Conservation (phyloP, 1,140 invertebrate species). For the Brachionus koreanus region DNA sequence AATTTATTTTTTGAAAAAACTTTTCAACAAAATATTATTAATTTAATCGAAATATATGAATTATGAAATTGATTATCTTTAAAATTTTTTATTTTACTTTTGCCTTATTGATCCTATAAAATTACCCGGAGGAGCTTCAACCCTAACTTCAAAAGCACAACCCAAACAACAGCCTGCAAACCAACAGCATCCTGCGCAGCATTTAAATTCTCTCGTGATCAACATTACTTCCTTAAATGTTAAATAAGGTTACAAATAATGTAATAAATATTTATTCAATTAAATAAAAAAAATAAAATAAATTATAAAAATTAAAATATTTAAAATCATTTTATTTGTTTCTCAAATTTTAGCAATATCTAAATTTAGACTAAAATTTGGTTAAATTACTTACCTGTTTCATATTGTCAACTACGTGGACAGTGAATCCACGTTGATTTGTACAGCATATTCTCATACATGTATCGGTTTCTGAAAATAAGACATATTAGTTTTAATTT, state of each 20-base stretch:
- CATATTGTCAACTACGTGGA: constrained; percentile 33
- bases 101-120: constrained; percentile 45
- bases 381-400: constrained; percentile 9
- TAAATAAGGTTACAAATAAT: neutral
- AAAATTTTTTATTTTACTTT: constrained; percentile 9
- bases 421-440: constrained; percentile 67
- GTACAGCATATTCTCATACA: constrained; percentile 75
- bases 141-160: constrained; percentile 44
- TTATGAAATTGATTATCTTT: neutral
- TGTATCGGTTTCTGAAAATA: constrained; percentile 67
- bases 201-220: constrained; percentile 52
- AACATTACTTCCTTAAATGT: constrained; percentile 51
- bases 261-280: no score
- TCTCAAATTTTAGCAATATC: neutral
- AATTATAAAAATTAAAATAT: neutral
- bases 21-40: no score
- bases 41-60: no score
- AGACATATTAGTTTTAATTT: neutral
- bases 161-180: constrained; percentile 20
- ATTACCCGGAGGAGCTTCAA: constrained; percentile 45
- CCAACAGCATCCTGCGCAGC: constrained; percentile 46
- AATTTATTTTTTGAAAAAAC: no score
- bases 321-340: no score
- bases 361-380: no score
- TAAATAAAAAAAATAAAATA: no score